These are phyloP conservation scores for Podilymbus podiceps DNA, from an alignment of 2,113 vertebrate genomes.

Conservation along the genomic window DNA sequence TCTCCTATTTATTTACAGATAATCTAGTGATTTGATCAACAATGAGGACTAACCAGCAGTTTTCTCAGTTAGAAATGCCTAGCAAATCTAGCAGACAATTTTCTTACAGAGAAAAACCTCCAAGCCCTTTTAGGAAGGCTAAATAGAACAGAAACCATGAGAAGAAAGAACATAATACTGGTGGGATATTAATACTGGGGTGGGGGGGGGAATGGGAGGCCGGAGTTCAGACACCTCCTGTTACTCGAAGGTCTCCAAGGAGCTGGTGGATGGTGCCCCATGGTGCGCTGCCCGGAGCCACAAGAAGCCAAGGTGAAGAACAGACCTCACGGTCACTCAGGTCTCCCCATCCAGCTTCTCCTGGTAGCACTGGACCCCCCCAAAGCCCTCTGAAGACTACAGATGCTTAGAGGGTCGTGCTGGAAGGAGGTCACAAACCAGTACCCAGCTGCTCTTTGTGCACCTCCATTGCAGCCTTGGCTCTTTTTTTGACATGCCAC, in stretches of 20 bases:
- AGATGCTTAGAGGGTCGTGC: not conserved
- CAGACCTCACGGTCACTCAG: accelerated
- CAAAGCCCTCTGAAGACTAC: not conserved
- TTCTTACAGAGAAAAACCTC: not conserved
- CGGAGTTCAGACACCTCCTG: not conserved
- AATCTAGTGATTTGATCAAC: not conserved
- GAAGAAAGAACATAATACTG: not conserved
- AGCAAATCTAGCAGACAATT: not conserved
- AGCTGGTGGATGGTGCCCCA: not conserved
- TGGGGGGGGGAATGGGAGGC: not conserved
- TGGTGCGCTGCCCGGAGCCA: accelerated
- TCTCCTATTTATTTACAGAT: not conserved
- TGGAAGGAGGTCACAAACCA: not conserved
- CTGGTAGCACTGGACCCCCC: not conserved
- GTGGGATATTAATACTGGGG: not conserved
- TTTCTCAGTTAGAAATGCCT: not conserved
- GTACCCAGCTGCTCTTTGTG: not conserved
- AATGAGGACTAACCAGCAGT: not conserved
- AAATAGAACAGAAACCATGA: not conserved
- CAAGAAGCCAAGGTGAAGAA: not conserved
- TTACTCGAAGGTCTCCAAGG: not conserved
- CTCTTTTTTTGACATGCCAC: not conserved
- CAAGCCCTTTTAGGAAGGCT: not conserved
- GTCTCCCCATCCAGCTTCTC: not conserved
- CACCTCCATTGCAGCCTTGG: not conserved